phyloP scores from a whole-genome alignment of 2,113 vertebrate genomes.

The Trinectes maculatus region DNA sequence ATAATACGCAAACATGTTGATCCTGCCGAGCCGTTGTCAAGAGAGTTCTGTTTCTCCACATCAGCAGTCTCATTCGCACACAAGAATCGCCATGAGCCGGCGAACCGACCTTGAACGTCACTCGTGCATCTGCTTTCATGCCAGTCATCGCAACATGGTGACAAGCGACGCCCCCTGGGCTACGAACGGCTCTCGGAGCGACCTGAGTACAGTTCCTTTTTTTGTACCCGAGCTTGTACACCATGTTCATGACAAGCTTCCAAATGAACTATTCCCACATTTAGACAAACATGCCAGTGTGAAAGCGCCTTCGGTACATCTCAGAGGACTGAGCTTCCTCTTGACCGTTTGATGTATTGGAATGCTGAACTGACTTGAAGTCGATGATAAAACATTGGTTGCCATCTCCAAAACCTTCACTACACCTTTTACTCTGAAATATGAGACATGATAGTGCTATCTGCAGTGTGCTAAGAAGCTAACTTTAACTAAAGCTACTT shows the following conservation, averaged over 20 bases:
- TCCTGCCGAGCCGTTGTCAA: not conserved
- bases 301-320: conserved; percentile 11
- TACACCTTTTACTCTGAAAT: conserved; percentile 53
- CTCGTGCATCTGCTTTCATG: too few species aligned
- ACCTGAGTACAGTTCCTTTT: not conserved
- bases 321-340: not conserved
- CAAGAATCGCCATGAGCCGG: too few species aligned
- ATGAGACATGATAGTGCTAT: conserved; percentile 55
- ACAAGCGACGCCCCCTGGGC: too few species aligned
- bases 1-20: not conserved
- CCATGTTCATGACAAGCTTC: not conserved
- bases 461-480: conserved; percentile 66
- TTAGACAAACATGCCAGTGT: conserved; percentile 14
- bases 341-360: conserved; percentile 6
- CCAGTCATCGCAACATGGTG: too few species aligned
- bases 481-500: conserved; percentile 63
- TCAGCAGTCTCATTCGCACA: not conserved
- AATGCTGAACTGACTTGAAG: not conserved
- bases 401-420: conserved; percentile 40
- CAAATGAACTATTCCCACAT: conserved; percentile 2
- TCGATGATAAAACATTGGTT: not conserved
- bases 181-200: not conserved
- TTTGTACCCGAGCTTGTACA: too few species aligned
- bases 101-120: too few species aligned
- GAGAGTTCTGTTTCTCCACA: not conserved